Evolutionary conservation across 2,888 invertebrate species (phyloP).

Genomic region (Aquatica leii): DNA sequence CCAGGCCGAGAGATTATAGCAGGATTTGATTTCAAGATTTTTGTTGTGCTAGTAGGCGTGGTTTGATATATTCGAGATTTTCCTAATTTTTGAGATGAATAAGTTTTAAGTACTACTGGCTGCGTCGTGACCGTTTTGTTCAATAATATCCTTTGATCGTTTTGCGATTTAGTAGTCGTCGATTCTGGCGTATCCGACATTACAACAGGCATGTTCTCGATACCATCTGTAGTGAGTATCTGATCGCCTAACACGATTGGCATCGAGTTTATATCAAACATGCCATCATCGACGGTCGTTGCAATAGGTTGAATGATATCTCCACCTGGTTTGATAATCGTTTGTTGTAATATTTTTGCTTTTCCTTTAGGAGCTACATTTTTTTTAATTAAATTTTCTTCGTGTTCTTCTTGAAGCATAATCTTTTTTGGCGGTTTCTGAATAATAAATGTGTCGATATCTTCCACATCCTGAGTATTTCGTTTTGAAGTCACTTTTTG

Average conservation of each 20-base stretch:
- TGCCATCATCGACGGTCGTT: constrained; percentile 58
- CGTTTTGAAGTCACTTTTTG: constrained; percentile 51
- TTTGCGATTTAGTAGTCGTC: constrained; percentile 45
- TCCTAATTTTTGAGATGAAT: constrained; percentile 35
- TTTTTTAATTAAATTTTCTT: constrained; percentile 18
- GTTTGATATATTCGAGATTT: constrained; percentile 44
- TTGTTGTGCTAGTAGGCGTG: constrained; percentile 38
- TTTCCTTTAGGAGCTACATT: constrained; percentile 45
- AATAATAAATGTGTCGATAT: constrained; percentile 58
- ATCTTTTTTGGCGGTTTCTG: constrained; percentile 49
- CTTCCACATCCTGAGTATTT: constrained; percentile 55
- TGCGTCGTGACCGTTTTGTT: constrained; percentile 42
- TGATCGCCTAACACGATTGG: constrained; percentile 79
- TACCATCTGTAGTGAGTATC: constrained; percentile 71
- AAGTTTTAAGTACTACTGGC: constrained; percentile 31
- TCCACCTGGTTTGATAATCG: constrained; percentile 59
- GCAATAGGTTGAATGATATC: constrained; percentile 52
- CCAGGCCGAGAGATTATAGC: constrained; percentile 47
- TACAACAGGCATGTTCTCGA: constrained; percentile 74
- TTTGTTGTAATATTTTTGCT: constrained; percentile 58
- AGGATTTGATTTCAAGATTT: constrained; percentile 46
- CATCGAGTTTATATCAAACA: constrained; percentile 80
- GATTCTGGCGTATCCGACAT: constrained; percentile 51
- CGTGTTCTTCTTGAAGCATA: constrained; percentile 12
- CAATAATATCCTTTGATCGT: constrained; percentile 40